Evolutionary conservation across 2,888 invertebrate genomes (phyloP).

Genomic region (Ptychoptera albimana): DNA sequence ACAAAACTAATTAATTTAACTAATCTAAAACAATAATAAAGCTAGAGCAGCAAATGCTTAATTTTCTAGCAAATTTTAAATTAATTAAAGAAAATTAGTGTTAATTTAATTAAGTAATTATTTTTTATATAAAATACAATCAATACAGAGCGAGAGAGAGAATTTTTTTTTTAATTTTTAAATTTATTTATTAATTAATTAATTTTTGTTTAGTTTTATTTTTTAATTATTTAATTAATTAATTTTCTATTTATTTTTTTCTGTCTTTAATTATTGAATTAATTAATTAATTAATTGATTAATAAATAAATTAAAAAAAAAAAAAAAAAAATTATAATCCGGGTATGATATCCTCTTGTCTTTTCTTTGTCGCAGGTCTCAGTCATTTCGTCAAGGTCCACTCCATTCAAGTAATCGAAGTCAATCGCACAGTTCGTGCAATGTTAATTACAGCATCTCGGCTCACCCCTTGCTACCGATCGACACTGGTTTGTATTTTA

Average conservation of each 20-base stretch:
- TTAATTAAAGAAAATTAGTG: too few species aligned
- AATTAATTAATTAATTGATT: neutral
- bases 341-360: conserved; percentile 13
- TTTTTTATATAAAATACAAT: conserved; percentile 3
- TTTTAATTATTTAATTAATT: conserved; percentile 16
- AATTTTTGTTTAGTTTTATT: conserved; percentile 2
- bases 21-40: too few species aligned
- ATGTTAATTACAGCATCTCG: conserved; percentile 78
- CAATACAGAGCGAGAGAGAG: neutral
- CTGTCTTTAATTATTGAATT: conserved; percentile 1
- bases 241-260: neutral
- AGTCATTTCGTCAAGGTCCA: conserved; percentile 71
- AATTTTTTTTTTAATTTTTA: neutral
- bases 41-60: too few species aligned
- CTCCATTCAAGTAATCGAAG: conserved; percentile 34
- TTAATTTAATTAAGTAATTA: conserved; percentile 12
- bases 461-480: conserved; percentile 89
- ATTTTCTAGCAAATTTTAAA: too few species aligned
- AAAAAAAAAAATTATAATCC: conserved; percentile 4
- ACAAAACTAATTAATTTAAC: too few species aligned
- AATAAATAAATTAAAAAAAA: conserved; percentile 17
- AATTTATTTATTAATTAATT: neutral
- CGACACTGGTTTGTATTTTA: conserved; percentile 47
- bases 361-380: conserved; percentile 55
- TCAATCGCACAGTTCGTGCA: conserved; percentile 41